Evolutionary conservation across 2,113 vertebrate species (phyloP).

Genomic region (pig (Sus scrofa)): DNA sequence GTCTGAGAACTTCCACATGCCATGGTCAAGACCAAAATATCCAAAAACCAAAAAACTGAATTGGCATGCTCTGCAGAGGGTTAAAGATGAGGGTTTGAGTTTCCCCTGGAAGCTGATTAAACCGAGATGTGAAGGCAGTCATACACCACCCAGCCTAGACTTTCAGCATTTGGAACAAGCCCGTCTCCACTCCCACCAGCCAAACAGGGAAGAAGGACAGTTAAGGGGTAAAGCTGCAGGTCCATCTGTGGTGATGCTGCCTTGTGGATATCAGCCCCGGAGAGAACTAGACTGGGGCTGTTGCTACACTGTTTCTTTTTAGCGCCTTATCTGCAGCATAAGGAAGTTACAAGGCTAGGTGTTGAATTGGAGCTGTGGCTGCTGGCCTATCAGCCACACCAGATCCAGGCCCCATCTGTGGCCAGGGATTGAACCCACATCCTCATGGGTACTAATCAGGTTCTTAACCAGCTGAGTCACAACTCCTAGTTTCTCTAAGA

Average conservation of each 20-base stretch:
- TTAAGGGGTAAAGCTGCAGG: not conserved
- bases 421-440: too few relatives aligned
- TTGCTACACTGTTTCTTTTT: not conserved
- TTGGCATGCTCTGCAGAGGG: not conserved
- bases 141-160: not conserved
- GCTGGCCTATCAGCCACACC: too few relatives aligned
- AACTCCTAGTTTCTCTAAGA: not conserved
- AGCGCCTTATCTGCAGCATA: too few relatives aligned
- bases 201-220: not conserved
- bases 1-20: too few relatives aligned
- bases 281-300: not conserved
- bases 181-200: not conserved
- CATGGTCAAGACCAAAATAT: too few relatives aligned
- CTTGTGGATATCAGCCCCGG: not conserved
- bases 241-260: not conserved
- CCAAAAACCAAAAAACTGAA: not conserved
- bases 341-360: too few relatives aligned
- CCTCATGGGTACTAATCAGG: too few relatives aligned
- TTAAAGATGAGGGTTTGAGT: not conserved
- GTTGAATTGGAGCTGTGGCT: too few relatives aligned
- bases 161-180: not conserved
- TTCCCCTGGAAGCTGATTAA: not conserved
- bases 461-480: too few relatives aligned
- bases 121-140: not conserved
- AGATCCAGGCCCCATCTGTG: too few relatives aligned